Base-by-base conservation (phyloP, 2,797 vertebrate species). In the Triplophysa yarkandensis region DNA sequence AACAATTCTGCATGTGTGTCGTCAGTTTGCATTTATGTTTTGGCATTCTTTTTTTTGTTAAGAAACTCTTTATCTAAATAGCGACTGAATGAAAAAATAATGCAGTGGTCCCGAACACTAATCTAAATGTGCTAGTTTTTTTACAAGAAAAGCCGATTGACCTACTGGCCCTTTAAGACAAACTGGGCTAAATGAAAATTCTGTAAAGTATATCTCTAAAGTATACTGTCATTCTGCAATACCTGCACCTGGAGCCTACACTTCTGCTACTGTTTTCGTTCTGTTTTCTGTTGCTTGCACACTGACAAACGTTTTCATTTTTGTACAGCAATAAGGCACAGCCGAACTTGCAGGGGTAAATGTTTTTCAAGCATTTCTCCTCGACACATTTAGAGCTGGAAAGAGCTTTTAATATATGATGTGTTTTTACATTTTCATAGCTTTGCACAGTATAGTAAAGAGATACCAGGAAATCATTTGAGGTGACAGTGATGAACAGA, bases 281-380 rank as follows among this genome's bases (percentile, higher is more conserved):
- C 27, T 71, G 17, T 77, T 32, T 68, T 77, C 55, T 21, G 16
- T 52, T 3, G 4, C 30, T 13, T 1, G 34, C 71, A 62, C 21
- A 60, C 54, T n/a, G 57, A 57, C 39, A 23, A 54, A 61, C 48
- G 36, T 71, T 73, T 64, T 69, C 71, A 60, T 74, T 44, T 73
- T 21, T 58, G 8, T 61, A 16, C 52, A 10, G 43, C 52, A 30
- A 30, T 55, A 61, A 55, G 43, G 58, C 64, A 73, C 44, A 66
- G 34, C 50, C 48, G 39, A 77, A 68, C 74, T 73, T 60, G 69
- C 61, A 71, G 46, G 62, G 39, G 44, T 69, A 64, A 21, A 69
- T 50, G 41, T 68, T 74, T 58, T 68, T 55, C 48, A 19, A 5
- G 28, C 11, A 14, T 23, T 25, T 27, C 23, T 61, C 25, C 43